Evolutionary conservation across 2,113 vertebrate species (phyloP), one percentile per base, ranked within the genome.

Genomic region (Merops nubicus): DNA sequence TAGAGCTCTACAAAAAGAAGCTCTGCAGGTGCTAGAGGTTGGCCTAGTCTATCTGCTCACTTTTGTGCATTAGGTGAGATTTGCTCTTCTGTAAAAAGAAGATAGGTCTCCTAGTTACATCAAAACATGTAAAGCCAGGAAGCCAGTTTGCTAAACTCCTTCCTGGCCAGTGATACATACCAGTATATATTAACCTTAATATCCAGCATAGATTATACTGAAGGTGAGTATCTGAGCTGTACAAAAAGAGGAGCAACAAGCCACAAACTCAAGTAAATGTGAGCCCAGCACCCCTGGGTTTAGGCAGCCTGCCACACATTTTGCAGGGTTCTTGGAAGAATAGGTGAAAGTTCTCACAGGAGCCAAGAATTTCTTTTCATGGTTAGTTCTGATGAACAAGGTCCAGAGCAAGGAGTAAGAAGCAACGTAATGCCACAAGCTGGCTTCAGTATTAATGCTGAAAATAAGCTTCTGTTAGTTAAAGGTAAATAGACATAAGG

Each of bases 91-190:
- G 9, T 34, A 6, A 38, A 68, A 23, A 20, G 20, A 50, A 50
- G 11, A 11, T 3, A 15, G 7, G 2, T 45, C 22, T 80, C 8
- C 33, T 4, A 20, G 14, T 81, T 47, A 23, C 68, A 74, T 6
- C 42, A 23, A 31, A 42, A 53, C 1, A 7, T 34, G 33, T 2
- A 2, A n/a, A 72, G 2, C 42, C 63, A 33, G 26, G 11, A 10
- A 42, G 14, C 2, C n/a, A 8, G 10, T 62, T 78, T 25, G 31
- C 4, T 50, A 1, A 85, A 45, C 11, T 47, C 20, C n/a, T 86
- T 74, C 62, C 22, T n/a, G 38, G 26, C 15, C 59, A 36, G 47
- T 29, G 33, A 17, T 26, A 1, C 0, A 0, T 8, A 22, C 2
- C 36, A 53, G 40, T 8, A 8, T 3, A 33, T 69, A 8, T 7